Percentiles rank a stretch among this genome's conserved stretches.
Evolutionary conservation across 2,113 vertebrate genomes (phyloP).

Genomic region (Pampusana beccarii): DNA sequence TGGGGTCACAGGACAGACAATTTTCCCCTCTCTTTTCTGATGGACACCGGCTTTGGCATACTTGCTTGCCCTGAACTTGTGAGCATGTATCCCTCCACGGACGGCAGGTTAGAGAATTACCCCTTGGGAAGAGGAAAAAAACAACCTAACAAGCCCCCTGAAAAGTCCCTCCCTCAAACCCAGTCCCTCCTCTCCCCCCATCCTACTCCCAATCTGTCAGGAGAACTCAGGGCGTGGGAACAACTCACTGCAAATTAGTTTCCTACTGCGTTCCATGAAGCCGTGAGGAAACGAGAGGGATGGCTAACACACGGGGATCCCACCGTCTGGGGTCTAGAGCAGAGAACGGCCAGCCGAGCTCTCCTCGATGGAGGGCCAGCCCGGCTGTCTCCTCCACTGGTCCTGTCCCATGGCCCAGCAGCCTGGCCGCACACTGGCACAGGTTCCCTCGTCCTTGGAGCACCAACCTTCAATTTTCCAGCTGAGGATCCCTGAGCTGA

Average conservation of each 20-base stretch:
- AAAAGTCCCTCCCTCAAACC: background rate
- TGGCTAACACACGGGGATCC: background rate
- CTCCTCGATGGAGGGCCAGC: background rate
- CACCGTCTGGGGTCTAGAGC: background rate
- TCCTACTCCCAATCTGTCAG: background rate
- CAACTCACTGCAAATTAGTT: background rate
- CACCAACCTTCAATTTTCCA: background rate
- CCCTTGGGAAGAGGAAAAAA: background rate
- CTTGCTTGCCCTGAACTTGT: background rate
- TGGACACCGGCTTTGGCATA: background rate
- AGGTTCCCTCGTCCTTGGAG: background rate
- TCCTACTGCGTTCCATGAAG: background rate
- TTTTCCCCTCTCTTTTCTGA: background rate
- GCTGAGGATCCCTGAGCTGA: fast-evolving
- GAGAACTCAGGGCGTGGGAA: background rate
- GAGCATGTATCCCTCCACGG: background rate
- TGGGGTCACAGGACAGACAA: background rate
- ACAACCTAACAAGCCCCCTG: background rate
- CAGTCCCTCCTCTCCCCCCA: background rate
- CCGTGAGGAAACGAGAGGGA: background rate
- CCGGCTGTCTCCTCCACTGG: background rate
- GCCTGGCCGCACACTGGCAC: fast-evolving
- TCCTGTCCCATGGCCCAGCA: background rate
- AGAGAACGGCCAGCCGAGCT: fast-evolving
- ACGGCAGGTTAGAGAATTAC: background rate